Evolutionary conservation across 1,140 invertebrate genomes (phyloP), one percentile per base, ranked within the genome.

Genomic region (Musca vetustissima): DNA sequence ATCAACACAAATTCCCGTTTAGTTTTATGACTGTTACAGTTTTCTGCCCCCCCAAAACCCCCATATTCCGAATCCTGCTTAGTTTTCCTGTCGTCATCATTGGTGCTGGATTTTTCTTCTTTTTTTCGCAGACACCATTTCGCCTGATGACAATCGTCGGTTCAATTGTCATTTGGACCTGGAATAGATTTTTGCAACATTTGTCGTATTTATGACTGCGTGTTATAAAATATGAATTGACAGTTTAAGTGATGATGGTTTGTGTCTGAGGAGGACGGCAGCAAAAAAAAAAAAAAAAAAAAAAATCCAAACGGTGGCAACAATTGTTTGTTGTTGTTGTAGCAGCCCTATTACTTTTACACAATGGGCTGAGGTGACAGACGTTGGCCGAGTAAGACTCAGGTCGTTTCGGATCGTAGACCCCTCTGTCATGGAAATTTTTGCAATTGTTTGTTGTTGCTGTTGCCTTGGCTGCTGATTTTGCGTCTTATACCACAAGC

Each of bases 141-240:
- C 36, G 36, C 36, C 36, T 43, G 36, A 43, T 43, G 36, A 22
- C 52, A 21, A 24, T 53, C 52, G 52, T 15, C 15, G 52, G 52
- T 53, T 24, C 52, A 21, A 43, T 43, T 9, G 36, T 49, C n/a
- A n/a, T n/a, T n/a, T 67, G 66, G 67, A 73, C 69, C 67, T 71
- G 69, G 14, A 49, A 67, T 73, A 72, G 73, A 71, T 77, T 75
- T 69, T 43, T 21, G 57, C 57, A 28, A 65, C 48, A 25, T 53
- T 53, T 53, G 50, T 53, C 50, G 36, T 65, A 65, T 65, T 65
- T 65, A 65, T 49, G 43, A 50, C 64, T 65, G 64, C 48, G 64
- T 67, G 69, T 70, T 55, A 67, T 70, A 70, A 70, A 70, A 70
- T 70, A 70, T 70, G 69, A 70, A 70, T 70, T 70, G 69, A 70